phyloP scores from a whole-genome alignment of 2,888 invertebrate genomes.

The Ametastegia equiseti region DNA sequence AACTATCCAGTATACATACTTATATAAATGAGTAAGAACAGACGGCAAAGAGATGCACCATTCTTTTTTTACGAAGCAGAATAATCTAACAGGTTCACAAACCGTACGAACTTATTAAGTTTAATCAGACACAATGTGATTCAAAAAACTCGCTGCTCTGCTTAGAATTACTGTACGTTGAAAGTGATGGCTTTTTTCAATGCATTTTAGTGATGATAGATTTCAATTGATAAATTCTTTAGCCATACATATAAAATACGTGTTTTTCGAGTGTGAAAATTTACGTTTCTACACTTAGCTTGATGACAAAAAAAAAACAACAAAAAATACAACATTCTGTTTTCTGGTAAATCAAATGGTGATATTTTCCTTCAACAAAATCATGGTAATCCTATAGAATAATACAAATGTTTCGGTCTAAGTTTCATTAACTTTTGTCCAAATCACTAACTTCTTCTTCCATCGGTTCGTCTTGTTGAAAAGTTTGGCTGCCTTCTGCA shows the following conservation, averaged over 20 bases:
- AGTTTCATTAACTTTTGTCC: conserved; percentile 68
- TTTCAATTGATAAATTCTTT: background rate
- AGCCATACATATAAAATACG: background rate
- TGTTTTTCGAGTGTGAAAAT: background rate
- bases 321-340: background rate
- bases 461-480: conserved; percentile 71
- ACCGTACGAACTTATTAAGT: conserved; percentile 9
- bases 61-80: background rate
- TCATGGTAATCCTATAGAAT: conserved; percentile 43
- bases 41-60: conserved; percentile 5
- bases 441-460: conserved; percentile 69
- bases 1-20: background rate
- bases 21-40: conserved; percentile 20
- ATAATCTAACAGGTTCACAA: background rate
- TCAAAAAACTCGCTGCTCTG: conserved; percentile 9
- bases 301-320: background rate
- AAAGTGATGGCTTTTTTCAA: background rate
- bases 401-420: conserved; percentile 45
- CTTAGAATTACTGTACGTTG: background rate
- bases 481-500: conserved; percentile 62
- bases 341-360: conserved; percentile 21
- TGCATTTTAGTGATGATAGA: background rate
- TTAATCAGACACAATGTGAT: conserved; percentile 28
- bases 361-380: conserved; percentile 37
- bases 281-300: background rate